Conservation (phyloP, 2,113 vertebrate genomes). For the Vulpes vulpes region DNA sequence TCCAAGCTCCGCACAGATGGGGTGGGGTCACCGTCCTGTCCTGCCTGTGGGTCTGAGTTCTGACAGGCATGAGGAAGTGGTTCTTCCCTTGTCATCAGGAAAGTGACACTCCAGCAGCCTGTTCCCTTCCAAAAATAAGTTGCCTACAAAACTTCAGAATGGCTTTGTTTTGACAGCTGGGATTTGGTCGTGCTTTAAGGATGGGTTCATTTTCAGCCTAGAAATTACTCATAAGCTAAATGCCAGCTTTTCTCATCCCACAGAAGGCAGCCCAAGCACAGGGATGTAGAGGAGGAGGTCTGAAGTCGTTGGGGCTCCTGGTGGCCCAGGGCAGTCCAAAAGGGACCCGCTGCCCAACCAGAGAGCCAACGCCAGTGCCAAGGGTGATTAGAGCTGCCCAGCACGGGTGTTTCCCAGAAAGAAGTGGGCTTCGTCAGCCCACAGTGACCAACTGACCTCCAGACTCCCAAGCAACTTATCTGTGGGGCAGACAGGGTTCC, state of each 20-base stretch:
- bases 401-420: constrained; percentile 28
- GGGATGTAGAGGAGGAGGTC: constrained; percentile 71
- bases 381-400: constrained; percentile 67
- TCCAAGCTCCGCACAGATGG: background rate
- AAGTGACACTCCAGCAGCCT: background rate
- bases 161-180: constrained; percentile 83
- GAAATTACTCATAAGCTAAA: background rate
- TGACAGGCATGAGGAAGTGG: background rate
- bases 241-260: background rate
- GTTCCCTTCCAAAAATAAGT: constrained; percentile 56
- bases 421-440: constrained; percentile 62
- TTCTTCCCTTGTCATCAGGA: background rate
- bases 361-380: constrained; percentile 64
- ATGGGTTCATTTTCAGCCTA: constrained; percentile 30
- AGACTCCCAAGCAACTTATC: background rate
- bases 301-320: constrained; percentile 46
- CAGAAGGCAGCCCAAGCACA: background rate
- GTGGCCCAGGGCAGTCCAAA: constrained; percentile 37
- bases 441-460: rapidly evolving
- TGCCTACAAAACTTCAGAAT: constrained; percentile 81
- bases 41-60: background rate
- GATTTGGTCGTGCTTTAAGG: constrained; percentile 77
- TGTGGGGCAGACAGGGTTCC: background rate
- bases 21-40: background rate
- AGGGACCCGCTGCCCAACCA: constrained; percentile 72